Percentiles rank a stretch among this genome's conserved stretches.
phyloP scores from a whole-genome alignment of 2,113 vertebrate genomes.

The Microtus richardsoni region DNA sequence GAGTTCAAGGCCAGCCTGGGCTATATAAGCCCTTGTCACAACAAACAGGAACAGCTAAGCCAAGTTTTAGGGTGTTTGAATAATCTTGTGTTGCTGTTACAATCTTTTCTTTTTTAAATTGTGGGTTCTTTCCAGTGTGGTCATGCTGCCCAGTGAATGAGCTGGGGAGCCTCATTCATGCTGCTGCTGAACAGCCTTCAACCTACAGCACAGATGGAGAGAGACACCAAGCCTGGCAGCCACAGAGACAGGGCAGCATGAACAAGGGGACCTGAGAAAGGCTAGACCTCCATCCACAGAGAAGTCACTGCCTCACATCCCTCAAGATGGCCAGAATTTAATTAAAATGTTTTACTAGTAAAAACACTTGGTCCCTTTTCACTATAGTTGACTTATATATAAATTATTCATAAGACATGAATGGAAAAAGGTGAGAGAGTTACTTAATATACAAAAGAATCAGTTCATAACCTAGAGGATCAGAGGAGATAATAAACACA shows the following conservation, averaged over 20 bases:
- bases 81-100: background rate
- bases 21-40: background rate
- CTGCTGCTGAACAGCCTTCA: background rate
- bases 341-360: constrained; percentile 5
- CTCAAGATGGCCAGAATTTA: constrained; percentile 9
- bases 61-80: background rate
- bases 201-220: background rate
- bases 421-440: constrained; percentile 49
- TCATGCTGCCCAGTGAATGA: background rate
- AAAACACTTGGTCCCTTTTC: background rate
- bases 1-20: background rate
- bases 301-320: background rate
- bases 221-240: background rate
- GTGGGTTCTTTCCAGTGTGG: background rate
- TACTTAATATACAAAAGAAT: constrained; percentile 65
- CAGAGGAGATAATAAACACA: constrained; percentile 47
- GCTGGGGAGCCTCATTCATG: background rate
- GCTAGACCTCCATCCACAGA: background rate
- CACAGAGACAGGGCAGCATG: accelerated
- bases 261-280: background rate
- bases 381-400: constrained; percentile 31
- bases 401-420: constrained; percentile 69
- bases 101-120: background rate
- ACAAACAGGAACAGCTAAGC: background rate
- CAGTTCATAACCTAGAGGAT: constrained; percentile 36